Evolutionary conservation across 2,888 invertebrate genomes (phyloP).

Genomic region (Taenaris catops): DNA sequence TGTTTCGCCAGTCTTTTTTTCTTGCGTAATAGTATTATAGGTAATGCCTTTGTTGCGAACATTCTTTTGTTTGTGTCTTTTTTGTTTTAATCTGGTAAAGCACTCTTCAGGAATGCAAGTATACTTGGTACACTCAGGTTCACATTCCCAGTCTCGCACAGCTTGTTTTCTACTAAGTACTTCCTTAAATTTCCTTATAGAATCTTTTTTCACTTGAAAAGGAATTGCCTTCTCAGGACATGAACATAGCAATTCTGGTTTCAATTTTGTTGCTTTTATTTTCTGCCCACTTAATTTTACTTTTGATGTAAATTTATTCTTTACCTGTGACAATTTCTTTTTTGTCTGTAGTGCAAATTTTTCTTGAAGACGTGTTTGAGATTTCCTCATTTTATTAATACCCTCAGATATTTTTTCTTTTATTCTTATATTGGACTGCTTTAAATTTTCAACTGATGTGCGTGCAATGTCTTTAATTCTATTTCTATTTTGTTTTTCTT

Average conservation of each 20-base stretch:
- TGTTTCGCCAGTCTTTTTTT: conserved; percentile 5
- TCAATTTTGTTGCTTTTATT: conserved; percentile 2
- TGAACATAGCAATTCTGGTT: conserved; percentile 1
- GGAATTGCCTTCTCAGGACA: conserved; percentile 16
- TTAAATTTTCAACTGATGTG: conserved; percentile 32
- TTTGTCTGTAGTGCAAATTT: conserved; percentile 19
- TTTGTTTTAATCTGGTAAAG: conserved; percentile 28
- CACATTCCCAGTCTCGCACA: conserved; percentile 33
- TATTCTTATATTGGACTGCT: conserved; percentile 25
- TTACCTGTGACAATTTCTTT: conserved; percentile 26
- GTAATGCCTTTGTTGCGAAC: neutral
- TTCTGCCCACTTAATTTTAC: conserved; percentile 10
- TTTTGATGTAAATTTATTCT: conserved; percentile 24
- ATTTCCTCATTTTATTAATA: conserved; percentile 26
- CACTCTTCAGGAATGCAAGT: conserved; percentile 37
- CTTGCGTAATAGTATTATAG: conserved; percentile 3
- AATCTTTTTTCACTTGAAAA: conserved; percentile 40
- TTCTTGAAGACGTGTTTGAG: conserved; percentile 24
- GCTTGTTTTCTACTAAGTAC: conserved; percentile 30
- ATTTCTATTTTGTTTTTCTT: conserved; percentile 18
- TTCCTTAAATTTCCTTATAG: conserved; percentile 35
- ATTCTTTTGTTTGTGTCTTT: conserved; percentile 1
- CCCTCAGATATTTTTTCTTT: conserved; percentile 28
- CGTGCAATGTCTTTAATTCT: conserved; percentile 17
- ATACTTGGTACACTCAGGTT: conserved; percentile 25